Evolutionary conservation across 2,113 vertebrate genomes (phyloP).

Genomic region (Microtus ochrogaster): DNA sequence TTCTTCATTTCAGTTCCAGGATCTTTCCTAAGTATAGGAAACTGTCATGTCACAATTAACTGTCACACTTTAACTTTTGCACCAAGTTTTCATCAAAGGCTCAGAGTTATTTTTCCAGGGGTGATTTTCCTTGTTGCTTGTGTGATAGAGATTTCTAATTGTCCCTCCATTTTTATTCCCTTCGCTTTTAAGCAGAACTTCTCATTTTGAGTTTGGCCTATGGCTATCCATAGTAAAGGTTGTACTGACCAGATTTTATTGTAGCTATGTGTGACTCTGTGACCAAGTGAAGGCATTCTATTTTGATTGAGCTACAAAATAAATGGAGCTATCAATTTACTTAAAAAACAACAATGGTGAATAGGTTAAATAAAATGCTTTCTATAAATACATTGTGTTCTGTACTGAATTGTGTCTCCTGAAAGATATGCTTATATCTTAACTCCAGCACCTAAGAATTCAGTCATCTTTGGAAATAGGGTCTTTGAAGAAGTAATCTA

Average conservation of each 20-base stretch:
- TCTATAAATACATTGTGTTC: conserved; percentile 25
- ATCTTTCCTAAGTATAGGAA: conserved; percentile 23
- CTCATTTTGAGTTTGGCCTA: conserved; percentile 34
- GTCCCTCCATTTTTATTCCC: background rate
- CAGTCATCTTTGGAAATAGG: conserved; percentile 37
- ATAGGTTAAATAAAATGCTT: conserved; percentile 39
- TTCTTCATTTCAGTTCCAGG: conserved; percentile 47
- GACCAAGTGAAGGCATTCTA: background rate
- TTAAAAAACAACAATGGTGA: conserved; percentile 30
- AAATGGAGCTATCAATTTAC: conserved; percentile 8
- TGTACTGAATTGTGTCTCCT: background rate
- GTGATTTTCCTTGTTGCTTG: conserved; percentile 32
- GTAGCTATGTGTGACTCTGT: background rate
- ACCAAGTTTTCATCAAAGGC: conserved; percentile 20
- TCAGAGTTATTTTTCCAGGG: conserved; percentile 29
- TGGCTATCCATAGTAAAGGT: conserved; percentile 16
- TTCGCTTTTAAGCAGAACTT: conserved; percentile 33
- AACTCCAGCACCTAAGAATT: background rate
- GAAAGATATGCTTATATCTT: conserved; percentile 23
- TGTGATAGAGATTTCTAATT: conserved; percentile 41
- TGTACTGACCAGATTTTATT: conserved; percentile 3
- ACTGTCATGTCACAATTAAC: background rate
- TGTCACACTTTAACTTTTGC: conserved; percentile 58
- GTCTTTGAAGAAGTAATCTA: conserved; percentile 51
- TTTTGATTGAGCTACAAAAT: conserved; percentile 36